A percentile compares a stretch with the other conserved stretches of the same genome.
Conservation (phyloP, 2,888 invertebrate species). For the Synergus gifuensis region DNA sequence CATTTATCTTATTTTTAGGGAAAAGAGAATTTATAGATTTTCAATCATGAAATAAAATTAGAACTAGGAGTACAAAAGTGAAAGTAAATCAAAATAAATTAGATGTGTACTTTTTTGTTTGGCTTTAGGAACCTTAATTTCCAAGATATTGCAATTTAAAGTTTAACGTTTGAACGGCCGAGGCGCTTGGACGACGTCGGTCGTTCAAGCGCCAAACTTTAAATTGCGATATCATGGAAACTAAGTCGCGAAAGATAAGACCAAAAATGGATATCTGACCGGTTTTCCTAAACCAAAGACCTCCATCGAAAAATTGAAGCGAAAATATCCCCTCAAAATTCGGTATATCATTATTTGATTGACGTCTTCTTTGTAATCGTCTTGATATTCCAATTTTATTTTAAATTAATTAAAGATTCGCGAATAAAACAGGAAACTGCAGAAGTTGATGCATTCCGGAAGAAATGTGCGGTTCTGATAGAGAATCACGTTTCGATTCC, state of each 20-base stretch:
- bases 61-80: not conserved
- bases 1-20: conserved; percentile 2
- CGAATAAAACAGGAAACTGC: conserved; percentile 11
- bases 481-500: conserved; percentile 40
- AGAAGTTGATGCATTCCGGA: conserved; percentile 25
- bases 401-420: conserved; percentile 8
- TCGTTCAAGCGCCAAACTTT: too few relatives aligned
- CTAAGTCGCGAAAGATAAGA: too few relatives aligned
- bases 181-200: too few relatives aligned
- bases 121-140: too few relatives aligned
- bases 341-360: not conserved
- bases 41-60: not conserved
- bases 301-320: not conserved
- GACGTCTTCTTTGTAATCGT: not conserved
- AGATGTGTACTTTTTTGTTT: too few relatives aligned
- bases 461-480: conserved; percentile 40
- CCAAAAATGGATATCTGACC: too few relatives aligned
- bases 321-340: not conserved
- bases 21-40: not conserved
- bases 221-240: too few relatives aligned
- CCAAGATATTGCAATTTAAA: too few relatives aligned
- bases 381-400: not conserved
- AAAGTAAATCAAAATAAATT: not conserved
- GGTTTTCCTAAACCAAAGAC: too few relatives aligned
- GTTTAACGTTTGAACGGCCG: too few relatives aligned